Conservation (phyloP, 2,113 vertebrate species). For the Miniopterus natalensis region DNA sequence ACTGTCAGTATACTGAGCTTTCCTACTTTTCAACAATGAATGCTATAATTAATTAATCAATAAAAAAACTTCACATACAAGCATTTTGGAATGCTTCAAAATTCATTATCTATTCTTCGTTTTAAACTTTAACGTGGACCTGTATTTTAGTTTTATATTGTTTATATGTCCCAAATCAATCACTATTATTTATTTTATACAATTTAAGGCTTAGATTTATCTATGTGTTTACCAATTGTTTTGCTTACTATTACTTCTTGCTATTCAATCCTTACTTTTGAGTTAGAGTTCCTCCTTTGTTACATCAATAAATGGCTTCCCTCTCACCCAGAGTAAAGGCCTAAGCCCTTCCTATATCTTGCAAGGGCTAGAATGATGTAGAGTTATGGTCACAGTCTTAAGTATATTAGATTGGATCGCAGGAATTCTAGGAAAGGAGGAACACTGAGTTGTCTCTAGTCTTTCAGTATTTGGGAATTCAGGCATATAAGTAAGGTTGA, state of each 20-base stretch:
- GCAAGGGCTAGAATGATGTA: neutral
- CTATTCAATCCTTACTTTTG: constrained; percentile 2
- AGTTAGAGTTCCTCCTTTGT: constrained; percentile 11
- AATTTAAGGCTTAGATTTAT: constrained; percentile 10
- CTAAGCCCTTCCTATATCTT: neutral
- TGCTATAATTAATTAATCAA: constrained; percentile 6
- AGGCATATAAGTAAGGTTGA: neutral
- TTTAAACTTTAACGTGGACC: neutral
- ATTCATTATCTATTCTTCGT: neutral
- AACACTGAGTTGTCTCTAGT: neutral
- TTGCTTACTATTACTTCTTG: neutral
- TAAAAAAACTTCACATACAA: neutral
- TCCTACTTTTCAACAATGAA: constrained; percentile 29
- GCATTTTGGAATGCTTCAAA: constrained; percentile 8
- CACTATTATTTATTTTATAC: constrained; percentile 4
- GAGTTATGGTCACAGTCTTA: neutral
- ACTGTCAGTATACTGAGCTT: neutral
- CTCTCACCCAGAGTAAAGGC: neutral
- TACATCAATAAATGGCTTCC: neutral
- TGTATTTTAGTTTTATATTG: neutral
- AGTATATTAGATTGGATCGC: neutral
- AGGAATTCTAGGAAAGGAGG: constrained; percentile 8
- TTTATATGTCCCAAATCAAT: neutral
- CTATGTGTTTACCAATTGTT: neutral
- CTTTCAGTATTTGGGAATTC: neutral